phyloP scores from a whole-genome alignment of 2,888 invertebrate species.

The Pammene fasciana region DNA sequence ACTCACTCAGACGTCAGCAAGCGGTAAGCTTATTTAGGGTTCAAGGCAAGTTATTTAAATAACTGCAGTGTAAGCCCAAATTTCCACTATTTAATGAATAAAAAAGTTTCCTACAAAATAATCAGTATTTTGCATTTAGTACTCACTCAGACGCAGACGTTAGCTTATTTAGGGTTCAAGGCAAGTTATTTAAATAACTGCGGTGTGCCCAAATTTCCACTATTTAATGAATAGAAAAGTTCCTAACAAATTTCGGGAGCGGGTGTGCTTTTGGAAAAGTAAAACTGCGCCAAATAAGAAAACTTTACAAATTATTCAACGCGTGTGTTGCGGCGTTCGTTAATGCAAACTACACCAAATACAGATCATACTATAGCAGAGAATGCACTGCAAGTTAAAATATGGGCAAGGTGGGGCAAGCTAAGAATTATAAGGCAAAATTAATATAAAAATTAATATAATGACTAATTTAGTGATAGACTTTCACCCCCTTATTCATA shows the following conservation, averaged over 20 bases:
- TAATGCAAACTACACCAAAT: constrained; percentile 12
- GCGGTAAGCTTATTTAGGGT: too few species aligned
- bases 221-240: constrained; percentile 13
- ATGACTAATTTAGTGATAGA: too few species aligned
- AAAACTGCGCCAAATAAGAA: constrained; percentile 28
- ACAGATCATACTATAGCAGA: constrained; percentile 8
- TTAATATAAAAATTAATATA: too few species aligned
- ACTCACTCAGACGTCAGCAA: too few species aligned
- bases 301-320: constrained; percentile 35
- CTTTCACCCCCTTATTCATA: too few species aligned
- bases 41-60: too few species aligned
- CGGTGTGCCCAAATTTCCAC: background rate
- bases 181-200: background rate
- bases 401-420: too few species aligned
- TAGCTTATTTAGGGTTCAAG: too few species aligned
- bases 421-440: too few species aligned
- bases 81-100: constrained; percentile 6
- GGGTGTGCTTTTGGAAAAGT: constrained; percentile 14
- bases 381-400: background rate
- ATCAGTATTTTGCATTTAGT: too few species aligned
- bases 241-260: constrained; percentile 4
- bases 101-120: background rate
- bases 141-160: too few species aligned
- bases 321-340: constrained; percentile 30
- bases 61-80: background rate